phyloP scores from a whole-genome alignment of 2,113 vertebrate genomes.

The Illadopsis cleaveri region DNA sequence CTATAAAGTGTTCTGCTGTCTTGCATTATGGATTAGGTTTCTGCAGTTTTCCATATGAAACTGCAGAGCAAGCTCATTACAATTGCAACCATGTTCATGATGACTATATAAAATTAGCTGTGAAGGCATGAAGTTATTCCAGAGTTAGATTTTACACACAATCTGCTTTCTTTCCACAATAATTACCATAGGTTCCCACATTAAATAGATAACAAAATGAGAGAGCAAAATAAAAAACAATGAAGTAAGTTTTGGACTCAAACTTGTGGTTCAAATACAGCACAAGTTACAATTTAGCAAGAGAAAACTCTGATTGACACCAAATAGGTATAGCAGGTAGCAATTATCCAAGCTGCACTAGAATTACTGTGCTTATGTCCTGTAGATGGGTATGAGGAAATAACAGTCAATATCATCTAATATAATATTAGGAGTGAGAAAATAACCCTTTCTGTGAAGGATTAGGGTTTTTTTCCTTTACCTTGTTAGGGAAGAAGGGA shows the following conservation, averaged over 20 bases:
- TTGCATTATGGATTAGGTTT: constrained; percentile 22
- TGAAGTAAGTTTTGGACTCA: neutral
- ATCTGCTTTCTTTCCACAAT: neutral
- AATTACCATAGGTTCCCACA: neutral
- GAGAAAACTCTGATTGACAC: neutral
- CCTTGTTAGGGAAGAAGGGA: neutral
- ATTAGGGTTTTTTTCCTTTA: neutral
- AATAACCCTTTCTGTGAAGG: neutral
- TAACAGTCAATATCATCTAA: constrained; percentile 3
- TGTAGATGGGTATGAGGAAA: neutral
- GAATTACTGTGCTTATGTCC: neutral
- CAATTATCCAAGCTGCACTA: neutral
- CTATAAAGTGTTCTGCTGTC: constrained; percentile 27
- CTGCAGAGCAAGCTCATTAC: neutral
- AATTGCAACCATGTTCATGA: neutral
- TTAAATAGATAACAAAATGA: neutral
- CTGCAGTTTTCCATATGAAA: constrained; percentile 25
- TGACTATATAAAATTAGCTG: neutral
- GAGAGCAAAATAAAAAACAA: neutral
- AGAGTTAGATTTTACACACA: neutral
- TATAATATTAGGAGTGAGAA: neutral
- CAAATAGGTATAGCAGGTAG: neutral
- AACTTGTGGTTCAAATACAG: neutral
- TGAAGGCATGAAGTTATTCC: neutral
- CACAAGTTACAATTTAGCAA: neutral